A percentile compares a stretch with the other conserved stretches of the same genome.
Evolutionary conservation across 2,888 invertebrate genomes (phyloP).

Genomic region (Drosophila ezoana): DNA sequence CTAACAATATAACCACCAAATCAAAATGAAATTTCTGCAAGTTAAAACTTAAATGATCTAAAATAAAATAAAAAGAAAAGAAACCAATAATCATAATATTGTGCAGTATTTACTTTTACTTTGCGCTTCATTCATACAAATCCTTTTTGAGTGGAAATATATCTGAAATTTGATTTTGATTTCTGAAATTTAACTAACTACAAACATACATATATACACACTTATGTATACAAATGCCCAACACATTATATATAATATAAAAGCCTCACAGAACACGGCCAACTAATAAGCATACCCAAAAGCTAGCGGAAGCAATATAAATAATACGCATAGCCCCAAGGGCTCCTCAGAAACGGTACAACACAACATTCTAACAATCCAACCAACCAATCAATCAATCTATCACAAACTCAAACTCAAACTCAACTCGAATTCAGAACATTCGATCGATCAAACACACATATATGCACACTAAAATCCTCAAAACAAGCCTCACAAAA

Average conservation of each 20-base stretch:
- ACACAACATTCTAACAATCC: conserved; percentile 46
- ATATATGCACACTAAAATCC: conserved; percentile 20
- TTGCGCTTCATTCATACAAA: conserved; percentile 76
- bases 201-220: conserved; percentile 24
- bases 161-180: conserved; percentile 84
- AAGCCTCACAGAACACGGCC: conserved; percentile 66
- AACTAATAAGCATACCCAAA: conserved; percentile 39
- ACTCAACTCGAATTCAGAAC: conserved; percentile 48
- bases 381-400: conserved; percentile 52
- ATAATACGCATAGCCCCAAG: conserved; percentile 51
- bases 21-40: conserved; percentile 83
- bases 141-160: conserved; percentile 49
- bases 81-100: conserved; percentile 29
- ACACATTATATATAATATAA: conserved; percentile 44
- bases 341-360: conserved; percentile 33
- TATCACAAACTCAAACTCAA: conserved; percentile 45
- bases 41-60: conserved; percentile 15
- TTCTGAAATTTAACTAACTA: conserved; percentile 55
- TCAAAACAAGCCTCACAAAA: conserved; percentile 47
- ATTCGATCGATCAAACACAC: conserved; percentile 69
- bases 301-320: conserved; percentile 22
- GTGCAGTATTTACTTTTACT: conserved; percentile 69
- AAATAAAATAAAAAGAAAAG: neutral
- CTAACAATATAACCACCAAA: conserved; percentile 82
- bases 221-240: conserved; percentile 28